Evolutionary conservation across 2,797 vertebrate species (phyloP).

Genomic region (Rhinophrynus dorsalis): DNA sequence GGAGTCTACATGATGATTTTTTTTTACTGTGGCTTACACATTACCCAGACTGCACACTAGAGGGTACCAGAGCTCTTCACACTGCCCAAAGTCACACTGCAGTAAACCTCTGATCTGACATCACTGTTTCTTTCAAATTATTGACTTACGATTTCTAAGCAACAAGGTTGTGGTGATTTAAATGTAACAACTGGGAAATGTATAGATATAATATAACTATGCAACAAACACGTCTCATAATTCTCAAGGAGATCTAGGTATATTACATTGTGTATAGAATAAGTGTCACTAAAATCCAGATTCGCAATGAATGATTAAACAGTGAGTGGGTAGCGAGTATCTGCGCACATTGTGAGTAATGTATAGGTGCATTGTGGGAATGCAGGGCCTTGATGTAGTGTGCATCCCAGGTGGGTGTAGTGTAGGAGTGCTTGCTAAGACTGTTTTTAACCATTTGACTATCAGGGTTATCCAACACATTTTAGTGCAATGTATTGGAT

Average conservation of each 20-base stretch:
- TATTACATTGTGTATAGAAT: background rate
- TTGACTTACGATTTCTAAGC: background rate
- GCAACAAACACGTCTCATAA: no score
- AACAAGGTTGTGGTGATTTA: background rate
- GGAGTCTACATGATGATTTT: no score
- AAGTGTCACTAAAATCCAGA: background rate
- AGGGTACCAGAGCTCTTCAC: background rate
- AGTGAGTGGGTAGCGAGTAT: background rate
- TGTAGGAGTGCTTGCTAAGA: background rate
- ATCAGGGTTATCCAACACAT: no score
- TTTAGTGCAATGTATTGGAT: no score
- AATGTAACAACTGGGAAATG: constrained; percentile 1
- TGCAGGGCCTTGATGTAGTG: background rate
- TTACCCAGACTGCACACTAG: background rate
- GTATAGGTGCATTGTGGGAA: constrained; percentile 6
- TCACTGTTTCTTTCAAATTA: background rate
- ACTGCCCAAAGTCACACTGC: background rate
- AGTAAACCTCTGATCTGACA: background rate
- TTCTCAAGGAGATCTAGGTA: no score
- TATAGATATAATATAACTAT: no score
- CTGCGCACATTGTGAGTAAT: background rate
- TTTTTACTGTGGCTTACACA: no score
- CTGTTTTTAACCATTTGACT: no score
- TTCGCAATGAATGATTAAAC: background rate
- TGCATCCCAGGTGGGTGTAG: background rate